Evolutionary conservation across 2,797 vertebrate genomes (phyloP), one percentile per base, ranked within the genome.

Genomic region (Gymnodraco acuticeps): DNA sequence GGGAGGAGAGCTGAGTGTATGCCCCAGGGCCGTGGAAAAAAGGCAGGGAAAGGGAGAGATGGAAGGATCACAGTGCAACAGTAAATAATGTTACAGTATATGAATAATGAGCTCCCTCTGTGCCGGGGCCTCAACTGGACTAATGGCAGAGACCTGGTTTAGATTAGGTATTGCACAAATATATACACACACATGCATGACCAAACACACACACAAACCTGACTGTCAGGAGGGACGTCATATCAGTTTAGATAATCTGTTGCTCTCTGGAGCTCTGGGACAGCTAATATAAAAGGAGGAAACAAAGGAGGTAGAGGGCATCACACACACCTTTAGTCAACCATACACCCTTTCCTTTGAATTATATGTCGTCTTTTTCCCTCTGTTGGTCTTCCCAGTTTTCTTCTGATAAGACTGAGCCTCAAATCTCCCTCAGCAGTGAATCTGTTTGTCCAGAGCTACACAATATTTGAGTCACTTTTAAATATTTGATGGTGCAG

Each of bases 91-190:
- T 92, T 91, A 91, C 87, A 90, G 92, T 92, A 90, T 92, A 90
- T 91, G 88, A 93, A 93, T 92, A 93, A 93, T 82, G 88, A 89
- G 87, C 79, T 86, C 85, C 77, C 87, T 83, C 74, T 87, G 86
- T 38, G 70, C 83, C 19, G 11, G 80, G 89, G 87, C 90, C 88
- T 90, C 77, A 79, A 67, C 87, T 88, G 81, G 85, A 91, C 84
- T 94, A 92, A 93, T 91, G 87, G 91, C 88, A 93, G 83, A 91
- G 87, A 89, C 87, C 91, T 92, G 93, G 54, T 93, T 91, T 89
- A 85, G 84, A 93, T 94, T 92, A 94, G 50, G 12, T 52, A 67
- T 72, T 70, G 64, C 65, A 74, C 72, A 81, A 78, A 87, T 69
- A 85, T 47, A 75, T 73, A 65, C 47, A 78, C 46, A 62, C 50